Conservation (phyloP, 2,888 invertebrate genomes). For the Apamea epomidion region DNA sequence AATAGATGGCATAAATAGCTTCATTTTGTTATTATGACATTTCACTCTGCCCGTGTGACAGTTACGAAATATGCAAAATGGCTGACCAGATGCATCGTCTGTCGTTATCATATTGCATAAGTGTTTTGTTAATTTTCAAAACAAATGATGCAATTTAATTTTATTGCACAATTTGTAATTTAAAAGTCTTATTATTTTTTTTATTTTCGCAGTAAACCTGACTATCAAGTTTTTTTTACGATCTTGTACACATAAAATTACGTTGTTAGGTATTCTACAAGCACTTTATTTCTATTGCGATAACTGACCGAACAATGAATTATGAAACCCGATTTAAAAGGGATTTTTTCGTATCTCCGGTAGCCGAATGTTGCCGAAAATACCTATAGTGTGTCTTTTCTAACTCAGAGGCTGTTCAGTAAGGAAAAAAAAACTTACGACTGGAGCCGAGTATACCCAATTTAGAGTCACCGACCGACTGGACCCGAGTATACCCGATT, state of each 20-base stretch:
- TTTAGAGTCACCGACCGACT: background rate
- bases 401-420: background rate
- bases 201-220: slow-evolving; percentile 6
- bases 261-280: background rate
- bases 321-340: too few relatives aligned
- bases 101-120: background rate
- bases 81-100: background rate
- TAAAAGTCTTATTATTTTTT: background rate
- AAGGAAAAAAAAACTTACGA: background rate
- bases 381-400: background rate
- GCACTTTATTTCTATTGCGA: background rate
- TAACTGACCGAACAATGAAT: background rate
- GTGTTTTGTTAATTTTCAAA: background rate
- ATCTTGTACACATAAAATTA: slow-evolving; percentile 8
- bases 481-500: background rate
- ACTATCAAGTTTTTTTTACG: slow-evolving; percentile 10
- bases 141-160: slow-evolving; percentile 6
- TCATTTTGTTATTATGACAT: slow-evolving; percentile 13
- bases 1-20: background rate
- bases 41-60: background rate
- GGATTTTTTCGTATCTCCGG: too few relatives aligned
- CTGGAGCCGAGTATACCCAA: background rate
- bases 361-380: background rate
- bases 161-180: slow-evolving; percentile 19
- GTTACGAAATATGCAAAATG: slow-evolving; percentile 25